These are phyloP conservation scores for Drosophila maculinotata DNA, from an alignment of 2,888 invertebrate genomes.

Conservation along the genomic window DNA sequence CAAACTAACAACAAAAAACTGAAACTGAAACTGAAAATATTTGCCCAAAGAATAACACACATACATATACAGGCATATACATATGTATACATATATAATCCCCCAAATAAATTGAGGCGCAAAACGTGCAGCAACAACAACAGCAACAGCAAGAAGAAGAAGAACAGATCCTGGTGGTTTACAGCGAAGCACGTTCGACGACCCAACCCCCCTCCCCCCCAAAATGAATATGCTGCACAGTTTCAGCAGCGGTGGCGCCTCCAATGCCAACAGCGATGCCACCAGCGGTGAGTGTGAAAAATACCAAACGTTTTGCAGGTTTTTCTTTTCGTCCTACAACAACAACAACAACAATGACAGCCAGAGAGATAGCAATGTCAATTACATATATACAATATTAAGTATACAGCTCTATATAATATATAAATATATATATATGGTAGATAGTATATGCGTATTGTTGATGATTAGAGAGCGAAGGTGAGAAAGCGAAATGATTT, in stretches of 20 bases:
- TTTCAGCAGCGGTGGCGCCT: conserved; percentile 77
- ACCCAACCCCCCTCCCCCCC: too few species aligned
- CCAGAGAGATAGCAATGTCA: conserved; percentile 28
- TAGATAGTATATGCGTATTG: conserved; percentile 29
- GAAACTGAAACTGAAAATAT: conserved; percentile 57
- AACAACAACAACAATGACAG: conserved; percentile 45
- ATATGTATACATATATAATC: conserved; percentile 1
- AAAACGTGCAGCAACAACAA: conserved; percentile 14
- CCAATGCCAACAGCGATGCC: conserved; percentile 67
- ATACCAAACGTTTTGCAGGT: conserved; percentile 32
- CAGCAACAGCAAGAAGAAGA: conserved; percentile 8
- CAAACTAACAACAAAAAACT: conserved; percentile 50
- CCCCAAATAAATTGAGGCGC: conserved; percentile 15
- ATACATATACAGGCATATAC: conserved; percentile 5
- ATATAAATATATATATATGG: conserved; percentile 15
- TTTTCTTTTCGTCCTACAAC: conserved; percentile 23
- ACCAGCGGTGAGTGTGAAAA: conserved; percentile 71
- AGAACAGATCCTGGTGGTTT: conserved; percentile 20
- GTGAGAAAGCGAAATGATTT: conserved; percentile 60
- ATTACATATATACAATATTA: conserved; percentile 15
- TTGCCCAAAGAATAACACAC: conserved; percentile 52
- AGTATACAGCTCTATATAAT: conserved; percentile 2
- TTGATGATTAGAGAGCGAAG: conserved; percentile 70
- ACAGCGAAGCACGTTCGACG: conserved; percentile 23
- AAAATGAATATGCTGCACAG: conserved; percentile 84